A percentile compares a stretch with the other conserved stretches of the same genome.
phyloP scores from a whole-genome alignment of 2,113 vertebrate genomes.

The Stegastes partitus region DNA sequence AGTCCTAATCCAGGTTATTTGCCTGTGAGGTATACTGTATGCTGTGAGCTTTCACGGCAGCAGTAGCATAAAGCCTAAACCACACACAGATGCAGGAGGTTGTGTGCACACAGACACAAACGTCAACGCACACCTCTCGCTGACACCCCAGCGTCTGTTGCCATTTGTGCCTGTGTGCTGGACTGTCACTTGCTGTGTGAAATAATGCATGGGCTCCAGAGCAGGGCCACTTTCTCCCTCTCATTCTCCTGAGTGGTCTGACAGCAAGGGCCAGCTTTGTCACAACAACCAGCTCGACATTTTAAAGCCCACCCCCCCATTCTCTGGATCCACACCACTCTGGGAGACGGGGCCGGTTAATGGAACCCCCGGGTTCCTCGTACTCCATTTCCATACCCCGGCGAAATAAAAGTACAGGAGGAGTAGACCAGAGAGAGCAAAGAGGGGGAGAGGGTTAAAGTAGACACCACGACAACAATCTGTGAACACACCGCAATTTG shows the following conservation, averaged over 20 bases:
- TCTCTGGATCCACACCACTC: conserved; percentile 36
- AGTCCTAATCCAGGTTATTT: conserved; percentile 45
- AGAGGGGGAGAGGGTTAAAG: conserved; percentile 27
- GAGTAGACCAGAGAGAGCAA: neutral
- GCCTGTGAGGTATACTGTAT: conserved; percentile 17
- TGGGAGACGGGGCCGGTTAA: conserved; percentile 56
- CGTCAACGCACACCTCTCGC: conserved; percentile 26
- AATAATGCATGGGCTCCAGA: conserved; percentile 82
- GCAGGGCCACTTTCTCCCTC: conserved; percentile 55
- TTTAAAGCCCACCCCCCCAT: conserved; percentile 3
- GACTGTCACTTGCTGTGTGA: conserved; percentile 77
- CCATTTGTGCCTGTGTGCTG: conserved; percentile 67
- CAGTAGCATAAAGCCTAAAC: conserved; percentile 14
- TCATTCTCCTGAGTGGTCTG: conserved; percentile 61
- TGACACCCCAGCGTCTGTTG: conserved; percentile 68
- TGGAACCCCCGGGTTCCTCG: conserved; percentile 53
- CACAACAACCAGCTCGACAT: conserved; percentile 47
- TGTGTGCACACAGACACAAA: neutral
- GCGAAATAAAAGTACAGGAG: conserved; percentile 5
- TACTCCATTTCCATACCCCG: conserved; percentile 33
- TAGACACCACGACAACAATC: conserved; percentile 62
- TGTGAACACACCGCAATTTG: conserved; percentile 62
- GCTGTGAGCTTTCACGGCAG: conserved; percentile 24
- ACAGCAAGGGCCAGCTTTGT: conserved; percentile 52
- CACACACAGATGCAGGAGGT: neutral